Conservation (phyloP, 1,140 invertebrate species). For the Macrostomum lignano region DNA sequence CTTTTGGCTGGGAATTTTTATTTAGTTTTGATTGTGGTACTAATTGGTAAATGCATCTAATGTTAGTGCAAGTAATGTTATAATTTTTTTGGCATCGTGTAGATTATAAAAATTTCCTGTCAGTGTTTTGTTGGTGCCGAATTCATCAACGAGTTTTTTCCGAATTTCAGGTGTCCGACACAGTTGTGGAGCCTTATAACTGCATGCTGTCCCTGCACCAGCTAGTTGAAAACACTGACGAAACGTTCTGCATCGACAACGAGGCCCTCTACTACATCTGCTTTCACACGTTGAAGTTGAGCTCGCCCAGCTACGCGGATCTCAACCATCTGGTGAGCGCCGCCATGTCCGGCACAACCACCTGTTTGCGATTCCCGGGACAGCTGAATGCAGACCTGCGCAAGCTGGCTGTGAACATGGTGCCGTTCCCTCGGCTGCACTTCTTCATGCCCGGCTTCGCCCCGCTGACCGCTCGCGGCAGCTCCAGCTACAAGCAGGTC, state of each 20-base stretch:
- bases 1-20: too few species aligned
- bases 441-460: constrained; percentile 11
- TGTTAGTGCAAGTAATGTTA: too few species aligned
- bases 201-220: constrained; percentile 25
- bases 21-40: too few species aligned
- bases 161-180: constrained; percentile 20
- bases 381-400: constrained; percentile 8
- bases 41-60: too few species aligned
- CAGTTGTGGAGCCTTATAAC: constrained; percentile 28
- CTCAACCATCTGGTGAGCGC: constrained; percentile 1
- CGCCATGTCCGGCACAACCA: background rate
- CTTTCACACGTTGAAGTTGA: constrained; percentile 39
- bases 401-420: constrained; percentile 11
- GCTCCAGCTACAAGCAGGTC: constrained; percentile 49
- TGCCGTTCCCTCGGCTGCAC: constrained; percentile 12
- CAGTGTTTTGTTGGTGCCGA: too few species aligned
- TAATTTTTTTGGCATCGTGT: too few species aligned
- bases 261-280: constrained; percentile 66
- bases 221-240: constrained; percentile 24
- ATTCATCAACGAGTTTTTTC: too few species aligned
- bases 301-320: constrained; percentile 30
- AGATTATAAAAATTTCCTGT: too few species aligned
- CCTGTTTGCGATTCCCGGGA: constrained; percentile 2
- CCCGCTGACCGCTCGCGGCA: constrained; percentile 27
- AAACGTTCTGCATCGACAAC: constrained; percentile 31